A percentile compares a stretch with the other conserved stretches of the same genome.
Evolutionary conservation across 64 coral and sea anemone species (phyloP).

Genomic region (Porites australiensis): DNA sequence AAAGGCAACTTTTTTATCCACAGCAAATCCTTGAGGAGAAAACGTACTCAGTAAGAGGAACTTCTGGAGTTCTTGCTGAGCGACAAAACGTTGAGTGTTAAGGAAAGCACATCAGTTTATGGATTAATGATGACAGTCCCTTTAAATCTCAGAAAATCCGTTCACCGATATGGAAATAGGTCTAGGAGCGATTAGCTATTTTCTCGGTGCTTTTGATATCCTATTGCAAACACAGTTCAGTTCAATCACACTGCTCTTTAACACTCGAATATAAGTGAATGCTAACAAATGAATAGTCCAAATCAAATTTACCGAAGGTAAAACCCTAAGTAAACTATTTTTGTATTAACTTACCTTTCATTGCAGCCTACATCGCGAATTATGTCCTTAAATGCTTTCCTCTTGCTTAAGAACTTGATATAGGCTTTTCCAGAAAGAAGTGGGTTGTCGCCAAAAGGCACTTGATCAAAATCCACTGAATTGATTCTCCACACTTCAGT

Average conservation of each 20-base stretch:
- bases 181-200: too few relatives aligned
- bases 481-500: constrained; percentile 13
- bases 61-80: neutral
- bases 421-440: neutral
- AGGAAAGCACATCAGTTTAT: neutral
- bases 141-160: neutral
- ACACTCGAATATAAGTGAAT: neutral
- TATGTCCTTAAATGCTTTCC: neutral
- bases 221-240: neutral
- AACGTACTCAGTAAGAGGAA: neutral
- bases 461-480: neutral
- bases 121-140: neutral
- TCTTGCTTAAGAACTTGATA: neutral
- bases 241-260: neutral
- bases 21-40: neutral
- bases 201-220: too few relatives aligned
- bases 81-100: neutral
- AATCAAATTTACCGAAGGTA: neutral
- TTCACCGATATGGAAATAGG: neutral
- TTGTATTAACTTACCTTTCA: neutral
- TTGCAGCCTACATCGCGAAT: neutral
- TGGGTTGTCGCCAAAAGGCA: neutral
- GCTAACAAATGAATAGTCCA: neutral
- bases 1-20: neutral
- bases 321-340: neutral